Conservation (phyloP, 2,113 vertebrate species). For the Ceratotherium simum region DNA sequence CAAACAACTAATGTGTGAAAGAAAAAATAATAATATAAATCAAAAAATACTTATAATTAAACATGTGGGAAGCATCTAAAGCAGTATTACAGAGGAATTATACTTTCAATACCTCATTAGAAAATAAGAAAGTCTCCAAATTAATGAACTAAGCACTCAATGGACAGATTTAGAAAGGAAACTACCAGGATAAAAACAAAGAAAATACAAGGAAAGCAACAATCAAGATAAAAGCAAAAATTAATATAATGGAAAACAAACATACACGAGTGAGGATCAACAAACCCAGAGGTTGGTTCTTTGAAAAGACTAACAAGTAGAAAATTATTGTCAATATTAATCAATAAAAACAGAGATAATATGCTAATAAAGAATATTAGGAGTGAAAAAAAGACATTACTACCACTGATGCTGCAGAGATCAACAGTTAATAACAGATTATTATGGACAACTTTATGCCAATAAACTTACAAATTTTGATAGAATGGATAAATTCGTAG, state of each 20-base stretch:
- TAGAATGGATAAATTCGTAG: neutral
- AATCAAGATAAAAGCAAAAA: conserved; percentile 39
- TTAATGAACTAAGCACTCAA: neutral
- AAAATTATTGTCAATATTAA: conserved; percentile 37
- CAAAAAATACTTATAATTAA: neutral
- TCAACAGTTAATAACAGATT: neutral
- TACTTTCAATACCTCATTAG: neutral
- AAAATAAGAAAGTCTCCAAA: conserved; percentile 29
- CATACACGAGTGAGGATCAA: neutral
- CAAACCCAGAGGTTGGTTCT: neutral
- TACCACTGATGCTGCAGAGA: neutral
- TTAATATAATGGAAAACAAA: conserved; percentile 36
- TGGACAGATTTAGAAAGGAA: neutral
- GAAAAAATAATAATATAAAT: conserved; percentile 22
- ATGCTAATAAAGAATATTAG: neutral
- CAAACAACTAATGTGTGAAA: neutral
- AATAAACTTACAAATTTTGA: neutral
- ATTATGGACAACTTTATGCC: neutral
- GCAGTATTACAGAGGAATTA: neutral
- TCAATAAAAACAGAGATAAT: neutral
- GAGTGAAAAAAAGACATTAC: conserved; percentile 6
- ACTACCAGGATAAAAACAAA: neutral
- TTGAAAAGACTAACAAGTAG: neutral
- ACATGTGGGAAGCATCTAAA: neutral
- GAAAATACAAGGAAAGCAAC: neutral